phyloP scores from a whole-genome alignment of 2,888 invertebrate genomes.

The Saturnia japonica region DNA sequence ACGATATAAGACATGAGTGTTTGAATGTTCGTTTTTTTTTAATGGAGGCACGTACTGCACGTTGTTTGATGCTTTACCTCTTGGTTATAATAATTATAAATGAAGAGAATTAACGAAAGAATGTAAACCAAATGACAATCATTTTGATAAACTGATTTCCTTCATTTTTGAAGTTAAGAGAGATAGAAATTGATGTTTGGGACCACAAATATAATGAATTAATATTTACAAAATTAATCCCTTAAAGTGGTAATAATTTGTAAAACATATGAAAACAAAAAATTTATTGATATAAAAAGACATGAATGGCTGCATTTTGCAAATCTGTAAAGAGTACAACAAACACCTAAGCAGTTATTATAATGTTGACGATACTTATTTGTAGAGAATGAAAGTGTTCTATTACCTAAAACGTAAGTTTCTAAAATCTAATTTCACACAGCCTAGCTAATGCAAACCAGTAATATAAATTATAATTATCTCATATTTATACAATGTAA shows the following conservation, averaged over 20 bases:
- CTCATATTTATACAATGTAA: not conserved
- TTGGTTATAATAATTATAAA: not conserved
- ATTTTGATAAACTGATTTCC: not conserved
- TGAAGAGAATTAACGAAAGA: not conserved
- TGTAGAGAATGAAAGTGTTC: not conserved
- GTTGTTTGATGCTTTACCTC: not conserved
- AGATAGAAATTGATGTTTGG: not conserved
- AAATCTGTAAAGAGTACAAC: not conserved
- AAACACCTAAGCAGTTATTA: not conserved
- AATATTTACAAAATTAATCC: not conserved
- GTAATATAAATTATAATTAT: not conserved
- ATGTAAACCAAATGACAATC: not conserved
- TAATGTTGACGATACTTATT: not conserved
- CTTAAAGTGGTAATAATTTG: not conserved
- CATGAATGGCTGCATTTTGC: not conserved
- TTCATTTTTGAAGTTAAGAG: not conserved
- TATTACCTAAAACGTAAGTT: not conserved
- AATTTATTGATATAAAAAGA: not conserved
- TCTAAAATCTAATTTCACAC: not conserved
- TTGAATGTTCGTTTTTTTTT: not conserved
- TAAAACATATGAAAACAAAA: not conserved
- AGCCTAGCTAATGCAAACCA: not conserved
- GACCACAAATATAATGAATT: not conserved
- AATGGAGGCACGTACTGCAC: not conserved
- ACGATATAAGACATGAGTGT: not conserved